Conservation (phyloP, 35 echinoderm and acorn worm species). For the Hemicentrotus pulcherrimus region DNA sequence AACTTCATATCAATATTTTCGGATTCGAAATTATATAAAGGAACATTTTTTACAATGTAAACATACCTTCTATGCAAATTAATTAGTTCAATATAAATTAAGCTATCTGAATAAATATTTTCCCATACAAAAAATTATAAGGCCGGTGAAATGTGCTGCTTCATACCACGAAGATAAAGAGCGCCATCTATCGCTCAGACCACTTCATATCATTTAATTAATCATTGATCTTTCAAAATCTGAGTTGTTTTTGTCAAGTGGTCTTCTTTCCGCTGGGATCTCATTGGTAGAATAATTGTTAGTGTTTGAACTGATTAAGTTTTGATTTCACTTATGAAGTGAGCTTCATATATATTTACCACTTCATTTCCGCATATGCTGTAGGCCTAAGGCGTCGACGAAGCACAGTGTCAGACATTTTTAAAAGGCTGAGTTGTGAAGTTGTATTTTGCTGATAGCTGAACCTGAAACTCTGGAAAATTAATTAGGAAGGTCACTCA, state of each 20-base stretch:
- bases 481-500: no score
- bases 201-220: background rate
- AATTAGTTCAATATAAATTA: no score
- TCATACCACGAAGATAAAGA: background rate
- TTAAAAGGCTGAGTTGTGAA: background rate
- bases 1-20: no score
- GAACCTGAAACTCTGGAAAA: background rate
- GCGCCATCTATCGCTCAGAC: background rate
- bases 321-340: background rate
- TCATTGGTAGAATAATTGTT: constrained; percentile 4
- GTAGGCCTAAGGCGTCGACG: background rate
- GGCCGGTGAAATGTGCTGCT: no score
- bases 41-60: no score
- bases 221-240: background rate
- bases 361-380: background rate
- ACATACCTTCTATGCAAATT: no score
- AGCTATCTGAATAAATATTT: no score
- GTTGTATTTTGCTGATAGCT: background rate
- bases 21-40: no score
- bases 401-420: background rate
- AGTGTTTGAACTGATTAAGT: constrained; percentile 12
- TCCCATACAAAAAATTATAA: no score
- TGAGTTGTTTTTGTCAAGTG: background rate
- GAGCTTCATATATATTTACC: background rate
- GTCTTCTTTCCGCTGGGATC: background rate